A percentile compares a stretch with the other conserved stretches of the same genome.
phyloP scores from a whole-genome alignment of 2,113 vertebrate genomes.

The Eudyptes chrysolophus region DNA sequence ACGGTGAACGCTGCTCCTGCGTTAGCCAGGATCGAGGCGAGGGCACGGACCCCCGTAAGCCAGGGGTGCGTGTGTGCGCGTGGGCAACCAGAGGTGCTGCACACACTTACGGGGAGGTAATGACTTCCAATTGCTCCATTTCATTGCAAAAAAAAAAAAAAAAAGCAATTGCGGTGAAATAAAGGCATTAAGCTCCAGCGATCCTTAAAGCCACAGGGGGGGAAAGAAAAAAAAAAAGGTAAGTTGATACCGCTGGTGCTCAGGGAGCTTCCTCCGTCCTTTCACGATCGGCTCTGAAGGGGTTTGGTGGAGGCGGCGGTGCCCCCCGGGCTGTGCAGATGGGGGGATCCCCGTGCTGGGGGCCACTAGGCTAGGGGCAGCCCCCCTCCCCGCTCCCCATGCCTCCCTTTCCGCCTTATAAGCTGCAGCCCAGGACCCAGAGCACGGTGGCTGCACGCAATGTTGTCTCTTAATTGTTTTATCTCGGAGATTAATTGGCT shows the following conservation, averaged over 20 bases:
- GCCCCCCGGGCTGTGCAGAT: no score
- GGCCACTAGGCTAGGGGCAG: not conserved
- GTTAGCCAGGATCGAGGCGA: fast-evolving
- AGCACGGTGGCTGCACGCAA: not conserved
- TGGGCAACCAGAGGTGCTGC: not conserved
- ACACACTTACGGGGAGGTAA: not conserved
- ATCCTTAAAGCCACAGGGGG: not conserved
- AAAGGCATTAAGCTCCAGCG: not conserved
- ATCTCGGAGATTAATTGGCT: not conserved
- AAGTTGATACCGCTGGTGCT: not conserved
- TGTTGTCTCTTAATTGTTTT: not conserved
- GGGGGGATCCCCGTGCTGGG: not conserved
- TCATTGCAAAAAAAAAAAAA: not conserved
- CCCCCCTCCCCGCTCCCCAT: not conserved
- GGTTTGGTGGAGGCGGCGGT: not conserved
- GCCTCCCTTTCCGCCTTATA: not conserved
- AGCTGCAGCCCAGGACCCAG: not conserved
- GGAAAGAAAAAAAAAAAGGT: no score
- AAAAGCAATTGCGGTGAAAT: not conserved
- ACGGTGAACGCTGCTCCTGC: not conserved
- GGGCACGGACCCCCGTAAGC: not conserved
- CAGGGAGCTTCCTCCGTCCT: not conserved
- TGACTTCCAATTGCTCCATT: not conserved
- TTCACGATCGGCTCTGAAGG: not conserved
- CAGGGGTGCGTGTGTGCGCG: fast-evolving